Conservation (phyloP, 2,113 vertebrate species). For the Cyanistes caeruleus region DNA sequence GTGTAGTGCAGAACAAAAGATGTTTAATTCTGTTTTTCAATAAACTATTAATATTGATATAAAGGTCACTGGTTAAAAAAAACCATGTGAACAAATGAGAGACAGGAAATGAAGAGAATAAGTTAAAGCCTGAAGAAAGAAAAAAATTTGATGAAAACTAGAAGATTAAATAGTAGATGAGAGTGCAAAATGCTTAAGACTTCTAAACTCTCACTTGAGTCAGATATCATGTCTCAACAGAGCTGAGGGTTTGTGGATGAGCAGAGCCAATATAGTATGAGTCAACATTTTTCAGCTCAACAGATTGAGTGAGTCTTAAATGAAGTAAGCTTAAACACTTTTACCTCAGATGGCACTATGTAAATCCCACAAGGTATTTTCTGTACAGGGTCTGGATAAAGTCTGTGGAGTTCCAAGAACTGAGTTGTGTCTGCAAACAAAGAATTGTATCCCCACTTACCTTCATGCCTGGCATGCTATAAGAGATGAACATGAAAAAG, state of each 20-base stretch:
- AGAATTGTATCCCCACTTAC: not conserved
- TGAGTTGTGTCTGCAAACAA: not conserved
- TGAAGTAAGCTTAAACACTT: not conserved
- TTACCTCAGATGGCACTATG: not conserved
- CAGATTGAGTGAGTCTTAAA: not conserved
- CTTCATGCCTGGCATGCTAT: not conserved
- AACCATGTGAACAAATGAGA: not conserved
- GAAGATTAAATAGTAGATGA: not conserved
- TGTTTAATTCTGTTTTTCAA: not conserved
- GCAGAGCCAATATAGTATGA: rapidly evolving
- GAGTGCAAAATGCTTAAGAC: not conserved
- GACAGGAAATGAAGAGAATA: not conserved
- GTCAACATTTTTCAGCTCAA: not conserved
- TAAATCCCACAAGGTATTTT: not conserved
- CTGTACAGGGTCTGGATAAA: not conserved
- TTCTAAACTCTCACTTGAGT: not conserved
- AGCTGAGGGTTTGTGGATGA: not conserved
- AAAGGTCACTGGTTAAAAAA: not conserved
- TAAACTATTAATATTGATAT: not conserved
- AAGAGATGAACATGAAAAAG: slow-evolving; percentile 3
- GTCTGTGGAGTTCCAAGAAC: not conserved
- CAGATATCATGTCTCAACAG: not conserved
- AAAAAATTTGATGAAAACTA: not conserved
- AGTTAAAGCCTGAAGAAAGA: not conserved
- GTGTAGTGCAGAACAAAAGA: not conserved